Evolutionary conservation across 1,140 invertebrate species (phyloP).

Genomic region (Aphelenchoides fujianensis): DNA sequence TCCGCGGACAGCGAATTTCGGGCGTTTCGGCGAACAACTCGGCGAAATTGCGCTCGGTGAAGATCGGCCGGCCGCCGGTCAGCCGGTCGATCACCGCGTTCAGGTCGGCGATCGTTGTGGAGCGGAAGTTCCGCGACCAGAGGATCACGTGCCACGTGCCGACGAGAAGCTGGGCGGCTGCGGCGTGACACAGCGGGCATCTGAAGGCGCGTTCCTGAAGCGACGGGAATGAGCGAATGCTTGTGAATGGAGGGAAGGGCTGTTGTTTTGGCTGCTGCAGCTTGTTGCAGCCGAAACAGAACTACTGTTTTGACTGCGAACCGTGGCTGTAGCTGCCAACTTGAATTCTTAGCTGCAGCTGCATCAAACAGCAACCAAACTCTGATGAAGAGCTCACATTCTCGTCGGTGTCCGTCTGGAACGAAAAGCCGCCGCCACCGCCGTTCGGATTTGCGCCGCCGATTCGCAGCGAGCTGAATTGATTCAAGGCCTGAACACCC

Average conservation of each 20-base stretch:
- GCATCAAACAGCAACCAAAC: no score
- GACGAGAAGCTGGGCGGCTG: conserved; percentile 18
- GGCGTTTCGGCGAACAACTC: conserved; percentile 22
- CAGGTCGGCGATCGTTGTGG: conserved; percentile 23
- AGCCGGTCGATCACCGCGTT: conserved; percentile 21
- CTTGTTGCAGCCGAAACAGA: no score
- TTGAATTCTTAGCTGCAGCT: no score
- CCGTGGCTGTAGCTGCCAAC: no score
- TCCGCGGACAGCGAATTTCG: conserved; percentile 21
- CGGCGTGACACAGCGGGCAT: conserved; percentile 12
- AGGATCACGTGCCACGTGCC: conserved; percentile 25
- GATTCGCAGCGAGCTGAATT: not conserved
- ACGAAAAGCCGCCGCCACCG: conserved; percentile 6
- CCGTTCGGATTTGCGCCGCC: not conserved
- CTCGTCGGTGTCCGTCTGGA: not conserved
- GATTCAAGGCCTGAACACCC: not conserved
- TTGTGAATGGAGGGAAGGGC: no score
- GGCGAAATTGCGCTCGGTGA: conserved; percentile 8
- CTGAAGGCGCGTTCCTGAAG: not conserved
- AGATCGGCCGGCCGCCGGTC: conserved; percentile 7
- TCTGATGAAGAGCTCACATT: not conserved
- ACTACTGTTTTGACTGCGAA: no score
- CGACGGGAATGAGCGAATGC: not conserved
- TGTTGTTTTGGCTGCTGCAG: no score
- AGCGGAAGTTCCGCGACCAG: conserved; percentile 19